phyloP scores from a whole-genome alignment of 2,797 vertebrate species.

The Euphonia xanthogaster region DNA sequence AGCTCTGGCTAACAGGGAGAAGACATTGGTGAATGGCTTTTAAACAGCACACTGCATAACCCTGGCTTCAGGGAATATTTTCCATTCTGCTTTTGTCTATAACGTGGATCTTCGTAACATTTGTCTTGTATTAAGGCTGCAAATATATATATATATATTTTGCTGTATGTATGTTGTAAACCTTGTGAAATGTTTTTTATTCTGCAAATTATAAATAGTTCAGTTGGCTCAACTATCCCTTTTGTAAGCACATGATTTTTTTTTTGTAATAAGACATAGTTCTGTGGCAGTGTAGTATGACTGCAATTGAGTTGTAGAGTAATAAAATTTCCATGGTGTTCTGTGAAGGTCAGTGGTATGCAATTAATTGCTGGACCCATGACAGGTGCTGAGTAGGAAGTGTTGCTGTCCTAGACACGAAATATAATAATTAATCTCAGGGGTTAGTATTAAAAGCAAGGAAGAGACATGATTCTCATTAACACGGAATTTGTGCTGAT shows the following conservation, averaged over 20 bases:
- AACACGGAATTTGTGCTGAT: constrained; percentile 1
- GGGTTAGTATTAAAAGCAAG: constrained; percentile 10
- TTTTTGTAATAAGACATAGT: constrained; percentile 73
- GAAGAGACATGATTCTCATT: not conserved
- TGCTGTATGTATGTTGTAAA: constrained; percentile 25
- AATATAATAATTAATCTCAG: constrained; percentile 50
- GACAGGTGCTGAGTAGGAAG: constrained; percentile 78
- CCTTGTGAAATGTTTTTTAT: constrained; percentile 22
- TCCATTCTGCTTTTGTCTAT: constrained; percentile 42
- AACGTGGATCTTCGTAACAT: constrained; percentile 11
- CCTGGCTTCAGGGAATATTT: constrained; percentile 56
- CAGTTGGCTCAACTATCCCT: constrained; percentile 34
- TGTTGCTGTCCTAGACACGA: constrained; percentile 72
- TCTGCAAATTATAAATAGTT: constrained; percentile 41
- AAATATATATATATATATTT: too few relatives aligned
- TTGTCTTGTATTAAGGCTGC: constrained; percentile 35
- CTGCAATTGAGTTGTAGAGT: constrained; percentile 75
- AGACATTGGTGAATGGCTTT: constrained; percentile 36
- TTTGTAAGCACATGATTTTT: constrained; percentile 68
- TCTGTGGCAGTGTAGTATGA: constrained; percentile 74
- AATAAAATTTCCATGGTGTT: constrained; percentile 87
- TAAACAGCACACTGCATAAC: constrained; percentile 38
- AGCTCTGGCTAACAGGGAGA: constrained; percentile 12
- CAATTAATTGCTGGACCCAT: constrained; percentile 79
- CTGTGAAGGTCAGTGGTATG: constrained; percentile 79